Base-by-base conservation (phyloP, 2,888 invertebrate species). In the Apamea sordens region DNA sequence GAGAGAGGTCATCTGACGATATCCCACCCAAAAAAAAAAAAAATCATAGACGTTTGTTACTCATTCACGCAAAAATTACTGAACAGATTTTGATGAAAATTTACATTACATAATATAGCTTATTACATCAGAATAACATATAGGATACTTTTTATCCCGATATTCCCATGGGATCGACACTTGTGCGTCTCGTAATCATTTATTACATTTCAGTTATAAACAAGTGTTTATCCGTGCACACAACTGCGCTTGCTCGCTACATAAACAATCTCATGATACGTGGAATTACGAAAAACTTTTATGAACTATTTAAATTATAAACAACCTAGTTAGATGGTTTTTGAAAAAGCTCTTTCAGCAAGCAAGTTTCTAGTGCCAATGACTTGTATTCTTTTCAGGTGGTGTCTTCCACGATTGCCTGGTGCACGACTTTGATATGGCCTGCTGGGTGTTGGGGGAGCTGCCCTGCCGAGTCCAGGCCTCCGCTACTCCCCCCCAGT, bases 321-420 rank as follows among this genome's bases (percentile, higher is more conserved):
- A 71, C 21, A 70, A 15, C 10, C 3, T 32, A 36, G 50, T 21
- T 18, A 50, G 18, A 0, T 44, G 4, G 21, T 41, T 24, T 41
- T n/a, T 68, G 18, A 41, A 44, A 41, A 76, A 21, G 24, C 8
- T 18, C 41, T 32, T n/a, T 56, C 18, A 8, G 18, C 24, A 24
- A 11, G 13, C 0, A 28, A 47, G 4, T 77, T 77, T 53, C n/a
- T 8, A 32, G 1, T n/a, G 11, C 18, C 24, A 24, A 69, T 80
- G 15, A 32, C 10, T 47, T 32, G 18, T 28, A 15, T 79, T 53
- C 69, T 70, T 84, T 80, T n/a, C 83, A 97, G 98, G 98, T 86
- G 98, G 98, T 24, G 97, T 98, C 59, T 98, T 98, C 92, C 97
- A 98, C 81, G 98, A 98, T 91, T 97, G 98, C 87, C 95, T 97